A percentile compares a stretch with the other conserved stretches of the same genome.
Evolutionary conservation across 2,113 vertebrate genomes (phyloP).

Genomic region (Mesembrinibis cayennensis): DNA sequence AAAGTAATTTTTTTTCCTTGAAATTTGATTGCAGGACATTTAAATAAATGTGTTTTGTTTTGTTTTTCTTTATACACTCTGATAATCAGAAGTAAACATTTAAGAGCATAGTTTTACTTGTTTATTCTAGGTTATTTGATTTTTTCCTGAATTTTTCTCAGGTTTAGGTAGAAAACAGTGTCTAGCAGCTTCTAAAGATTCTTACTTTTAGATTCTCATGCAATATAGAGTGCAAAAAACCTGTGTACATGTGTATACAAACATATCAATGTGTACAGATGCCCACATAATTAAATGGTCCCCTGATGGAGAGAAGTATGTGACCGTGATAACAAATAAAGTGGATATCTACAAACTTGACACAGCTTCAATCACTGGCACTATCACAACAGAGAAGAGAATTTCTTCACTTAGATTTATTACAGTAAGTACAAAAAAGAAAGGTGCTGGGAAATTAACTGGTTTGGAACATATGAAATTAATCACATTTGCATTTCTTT

Average conservation of each 20-base stretch:
- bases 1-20: background rate
- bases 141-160: background rate
- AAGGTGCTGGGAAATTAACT: background rate
- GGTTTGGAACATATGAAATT: background rate
- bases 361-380: slow-evolving; percentile 84
- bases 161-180: background rate
- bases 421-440: slow-evolving; percentile 78
- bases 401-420: slow-evolving; percentile 89
- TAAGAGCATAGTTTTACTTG: background rate
- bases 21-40: background rate
- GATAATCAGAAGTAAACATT: background rate
- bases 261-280: slow-evolving; percentile 69
- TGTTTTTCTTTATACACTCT: background rate
- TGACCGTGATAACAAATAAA: slow-evolving; percentile 80
- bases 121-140: background rate
- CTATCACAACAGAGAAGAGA: slow-evolving; percentile 82
- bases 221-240: background rate
- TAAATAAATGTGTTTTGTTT: background rate
- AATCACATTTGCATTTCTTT: background rate
- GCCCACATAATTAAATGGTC: slow-evolving; percentile 95
- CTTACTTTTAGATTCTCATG: background rate
- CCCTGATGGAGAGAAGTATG: slow-evolving; percentile 85
- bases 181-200: background rate
- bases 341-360: slow-evolving; percentile 85
- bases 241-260: background rate